These are phyloP conservation scores for Drosophila koepferae DNA, from an alignment of 2,888 invertebrate species.

Conservation along the genomic window DNA sequence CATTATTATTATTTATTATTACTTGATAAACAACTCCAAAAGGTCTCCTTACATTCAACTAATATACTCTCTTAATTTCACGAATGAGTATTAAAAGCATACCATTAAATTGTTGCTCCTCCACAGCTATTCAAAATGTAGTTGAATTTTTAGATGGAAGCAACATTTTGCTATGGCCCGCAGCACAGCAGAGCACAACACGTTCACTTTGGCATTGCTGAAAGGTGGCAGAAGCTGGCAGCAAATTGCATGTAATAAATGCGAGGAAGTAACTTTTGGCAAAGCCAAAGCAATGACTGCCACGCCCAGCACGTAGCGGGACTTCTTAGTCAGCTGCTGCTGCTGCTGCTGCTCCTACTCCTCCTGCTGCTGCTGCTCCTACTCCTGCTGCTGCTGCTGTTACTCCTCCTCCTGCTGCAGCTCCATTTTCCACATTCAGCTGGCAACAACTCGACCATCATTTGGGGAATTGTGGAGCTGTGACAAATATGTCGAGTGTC, in stretches of 20 bases:
- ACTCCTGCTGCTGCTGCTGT: neutral
- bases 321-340: slow-evolving; percentile 12
- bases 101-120: neutral
- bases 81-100: too few relatives aligned
- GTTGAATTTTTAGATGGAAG: neutral
- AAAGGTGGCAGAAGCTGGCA: slow-evolving; percentile 23
- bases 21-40: neutral
- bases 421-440: slow-evolving; percentile 2
- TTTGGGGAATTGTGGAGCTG: slow-evolving; percentile 64
- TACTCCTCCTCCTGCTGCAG: slow-evolving; percentile 3
- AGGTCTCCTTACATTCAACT: neutral
- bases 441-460: slow-evolving; percentile 37
- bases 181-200: slow-evolving; percentile 26
- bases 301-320: slow-evolving; percentile 49
- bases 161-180: slow-evolving; percentile 4
- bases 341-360: too few relatives aligned
- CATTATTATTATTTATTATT: too few relatives aligned
- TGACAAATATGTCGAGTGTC: slow-evolving; percentile 68
- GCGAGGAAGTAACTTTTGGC: slow-evolving; percentile 64
- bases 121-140: slow-evolving; percentile 1
- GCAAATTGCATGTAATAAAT: slow-evolving; percentile 69
- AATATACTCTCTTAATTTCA: neutral
- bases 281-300: slow-evolving; percentile 40
- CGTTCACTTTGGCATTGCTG: slow-evolving; percentile 21
- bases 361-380: too few relatives aligned